Evolutionary conservation across 1,140 invertebrate genomes (phyloP), one percentile per base, ranked within the genome.

Genomic region (Achatina immaculata): DNA sequence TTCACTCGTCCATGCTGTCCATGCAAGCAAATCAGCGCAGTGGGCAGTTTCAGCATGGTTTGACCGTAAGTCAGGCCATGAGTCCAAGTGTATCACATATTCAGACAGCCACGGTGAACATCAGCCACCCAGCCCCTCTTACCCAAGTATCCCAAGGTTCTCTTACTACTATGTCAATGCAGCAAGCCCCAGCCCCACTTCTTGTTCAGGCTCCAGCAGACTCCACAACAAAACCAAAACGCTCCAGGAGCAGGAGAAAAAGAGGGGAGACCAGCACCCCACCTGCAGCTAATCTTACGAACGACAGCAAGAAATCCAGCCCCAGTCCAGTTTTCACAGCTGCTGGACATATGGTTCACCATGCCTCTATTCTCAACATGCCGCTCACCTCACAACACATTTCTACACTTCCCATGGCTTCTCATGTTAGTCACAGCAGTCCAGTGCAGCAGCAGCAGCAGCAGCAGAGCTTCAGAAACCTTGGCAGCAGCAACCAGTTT

Each of bases 221-320:
- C 78, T 90, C 89, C 19, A 88, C 89, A n/a, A 88, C 89, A 24
- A 89, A 89, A 78, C 88, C 86, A 80, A 90, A 90, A 72, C 86
- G 84, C 69, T 40, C 84, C 31, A 81, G 85, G 71, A 81, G 78
- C 58, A 78, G 83, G 24, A 87, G 88, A 82, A 88, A 88, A 78
- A 83, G 83, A 78, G 65, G 62, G 48, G 78, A 74, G 68, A 83
- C 28, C 28, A 62, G 48, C 11, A 36, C 71, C 14, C 48, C 68
- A 34, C 69, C 31, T 24, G 43, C 48, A n/a, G 28, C 28, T 19
- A 48, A 36, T 34, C 55, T 34, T 11, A 19, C 43, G 9, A 48
- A 51, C n/a, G 55, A 58, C 9, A 68, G 4, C n/a, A 69, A 75
- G n/a, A 71, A 48, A 45, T 69, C 72, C 48, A 78, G 48, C 66